Conservation (phyloP, 2,888 invertebrate species). For the Hypolimnas misippus region DNA sequence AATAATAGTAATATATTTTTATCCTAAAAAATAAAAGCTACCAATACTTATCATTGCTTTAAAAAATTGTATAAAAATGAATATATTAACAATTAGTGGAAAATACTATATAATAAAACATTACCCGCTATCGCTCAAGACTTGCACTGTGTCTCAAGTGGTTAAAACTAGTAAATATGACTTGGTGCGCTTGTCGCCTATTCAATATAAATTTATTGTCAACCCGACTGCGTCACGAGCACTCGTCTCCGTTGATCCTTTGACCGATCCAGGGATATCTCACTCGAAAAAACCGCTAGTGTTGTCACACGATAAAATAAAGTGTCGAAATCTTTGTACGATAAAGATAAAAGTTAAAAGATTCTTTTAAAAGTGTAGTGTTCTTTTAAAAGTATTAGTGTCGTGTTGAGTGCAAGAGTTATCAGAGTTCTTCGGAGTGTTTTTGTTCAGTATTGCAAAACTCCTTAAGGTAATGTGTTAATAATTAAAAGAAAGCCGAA, state of each 20-base stretch:
- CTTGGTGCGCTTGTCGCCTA: conserved; percentile 55
- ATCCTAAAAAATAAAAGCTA: too few species aligned
- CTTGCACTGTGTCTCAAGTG: not conserved
- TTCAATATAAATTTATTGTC: conserved; percentile 74
- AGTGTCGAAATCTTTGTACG: conserved; percentile 20
- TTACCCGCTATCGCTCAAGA: too few species aligned
- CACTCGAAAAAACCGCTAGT: conserved; percentile 5
- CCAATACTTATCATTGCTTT: too few species aligned
- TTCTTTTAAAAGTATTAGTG: conserved; percentile 20
- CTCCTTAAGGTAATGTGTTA: conserved; percentile 5
- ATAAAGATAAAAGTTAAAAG: conserved; percentile 23
- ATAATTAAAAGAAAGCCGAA: not conserved
- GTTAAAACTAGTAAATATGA: conserved; percentile 46
- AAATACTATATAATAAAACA: too few species aligned
- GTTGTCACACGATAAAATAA: conserved; percentile 3
- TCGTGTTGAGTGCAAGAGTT: conserved; percentile 12
- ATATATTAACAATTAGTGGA: too few species aligned
- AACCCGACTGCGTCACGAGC: conserved; percentile 59
- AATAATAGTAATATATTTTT: too few species aligned
- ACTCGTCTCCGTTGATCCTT: conserved; percentile 56
- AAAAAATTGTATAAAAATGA: too few species aligned
- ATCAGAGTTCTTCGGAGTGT: not conserved
- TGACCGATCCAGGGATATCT: conserved; percentile 25
- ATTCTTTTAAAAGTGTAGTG: conserved; percentile 15
- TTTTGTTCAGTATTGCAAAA: not conserved